phyloP scores from a whole-genome alignment of 1,140 invertebrate genomes.

The Dinoponera quadriceps region DNA sequence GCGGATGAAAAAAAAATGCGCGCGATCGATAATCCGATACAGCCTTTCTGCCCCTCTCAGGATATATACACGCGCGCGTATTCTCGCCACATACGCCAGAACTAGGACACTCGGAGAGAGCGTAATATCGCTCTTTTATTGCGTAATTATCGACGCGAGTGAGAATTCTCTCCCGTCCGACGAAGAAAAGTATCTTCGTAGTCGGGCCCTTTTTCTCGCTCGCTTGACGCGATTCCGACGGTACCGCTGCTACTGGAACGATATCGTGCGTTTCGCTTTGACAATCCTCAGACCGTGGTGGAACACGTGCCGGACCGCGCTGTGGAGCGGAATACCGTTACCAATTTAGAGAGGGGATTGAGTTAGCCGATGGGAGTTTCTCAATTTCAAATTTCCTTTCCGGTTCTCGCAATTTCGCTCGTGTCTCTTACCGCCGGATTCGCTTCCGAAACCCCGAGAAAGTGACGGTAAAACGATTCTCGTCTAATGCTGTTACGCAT shows the following conservation, averaged over 20 bases:
- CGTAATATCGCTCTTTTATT: constrained; percentile 62
- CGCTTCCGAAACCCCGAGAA: too few relatives aligned
- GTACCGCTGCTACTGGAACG: background rate
- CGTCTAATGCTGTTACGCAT: too few relatives aligned
- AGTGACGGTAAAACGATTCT: too few relatives aligned
- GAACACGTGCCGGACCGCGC: background rate
- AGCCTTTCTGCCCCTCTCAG: constrained; percentile 32
- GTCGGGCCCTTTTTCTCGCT: constrained; percentile 29
- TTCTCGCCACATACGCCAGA: constrained; percentile 32
- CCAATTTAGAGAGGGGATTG: constrained; percentile 19
- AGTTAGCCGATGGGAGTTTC: constrained; percentile 9
- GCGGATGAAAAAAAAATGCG: constrained; percentile 41
- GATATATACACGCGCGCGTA: constrained; percentile 34
- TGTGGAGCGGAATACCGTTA: constrained; percentile 7
- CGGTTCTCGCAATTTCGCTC: background rate
- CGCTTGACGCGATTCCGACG: constrained; percentile 30
- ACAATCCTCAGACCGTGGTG: constrained; percentile 17
- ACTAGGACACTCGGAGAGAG: constrained; percentile 46
- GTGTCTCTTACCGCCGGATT: too few relatives aligned
- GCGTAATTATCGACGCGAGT: constrained; percentile 56
- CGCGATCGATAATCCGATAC: constrained; percentile 59
- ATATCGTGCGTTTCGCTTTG: constrained; percentile 22
- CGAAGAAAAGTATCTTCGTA: constrained; percentile 5
- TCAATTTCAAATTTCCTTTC: constrained; percentile 27
- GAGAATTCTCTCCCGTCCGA: constrained; percentile 1